phyloP scores from a whole-genome alignment of 2,888 invertebrate species.

The Oscheius onirici region DNA sequence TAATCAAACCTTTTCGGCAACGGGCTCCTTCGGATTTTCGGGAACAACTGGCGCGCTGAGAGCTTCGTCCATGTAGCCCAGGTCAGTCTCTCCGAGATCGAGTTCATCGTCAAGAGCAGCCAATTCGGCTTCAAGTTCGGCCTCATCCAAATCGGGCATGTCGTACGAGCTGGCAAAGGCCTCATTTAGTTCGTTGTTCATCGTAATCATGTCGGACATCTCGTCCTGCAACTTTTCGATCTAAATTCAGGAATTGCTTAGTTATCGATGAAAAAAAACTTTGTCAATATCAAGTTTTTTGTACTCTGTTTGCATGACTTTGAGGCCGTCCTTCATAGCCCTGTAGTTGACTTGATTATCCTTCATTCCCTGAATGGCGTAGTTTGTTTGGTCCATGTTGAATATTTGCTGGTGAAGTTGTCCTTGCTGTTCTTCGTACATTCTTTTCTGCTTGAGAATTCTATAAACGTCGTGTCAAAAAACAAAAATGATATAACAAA shows the following conservation, averaged over 20 bases:
- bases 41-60: constrained; percentile 87
- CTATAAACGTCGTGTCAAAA: constrained; percentile 72
- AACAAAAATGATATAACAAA: no score
- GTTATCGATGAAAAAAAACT: constrained; percentile 75
- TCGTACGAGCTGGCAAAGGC: constrained; percentile 91
- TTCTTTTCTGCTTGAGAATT: constrained; percentile 92
- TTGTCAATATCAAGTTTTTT: constrained; percentile 97
- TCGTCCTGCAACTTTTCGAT: constrained; percentile 78
- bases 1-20: neutral
- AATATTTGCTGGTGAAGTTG: constrained; percentile 92
- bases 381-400: constrained; percentile 99
- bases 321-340: constrained; percentile 96
- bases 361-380: constrained; percentile 92
- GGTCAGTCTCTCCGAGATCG: constrained; percentile 89
- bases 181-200: constrained; percentile 96
- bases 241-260: constrained; percentile 1
- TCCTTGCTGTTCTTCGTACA: constrained; percentile 90
- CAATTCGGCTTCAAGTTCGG: constrained; percentile 93
- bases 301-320: constrained; percentile 97
- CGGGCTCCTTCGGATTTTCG: neutral
- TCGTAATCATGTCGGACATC: constrained; percentile 93
- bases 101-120: constrained; percentile 95
- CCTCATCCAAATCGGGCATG: constrained; percentile 94
- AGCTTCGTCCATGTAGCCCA: constrained; percentile 93
- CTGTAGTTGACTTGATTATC: constrained; percentile 79